Evolutionary conservation across 1,140 invertebrate species (phyloP).

Genomic region (Papilio xuthus): DNA sequence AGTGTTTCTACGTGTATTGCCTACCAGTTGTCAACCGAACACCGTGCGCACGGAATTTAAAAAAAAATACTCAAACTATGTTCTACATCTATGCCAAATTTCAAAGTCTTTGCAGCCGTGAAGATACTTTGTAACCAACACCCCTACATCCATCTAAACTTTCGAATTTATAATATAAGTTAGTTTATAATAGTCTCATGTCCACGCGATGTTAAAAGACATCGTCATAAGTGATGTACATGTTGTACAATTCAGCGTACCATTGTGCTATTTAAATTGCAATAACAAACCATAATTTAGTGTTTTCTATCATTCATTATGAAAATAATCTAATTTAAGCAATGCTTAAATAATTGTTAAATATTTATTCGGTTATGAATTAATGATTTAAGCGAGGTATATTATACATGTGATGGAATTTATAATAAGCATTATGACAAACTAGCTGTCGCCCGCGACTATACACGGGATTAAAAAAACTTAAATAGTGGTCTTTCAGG

Average conservation of each 20-base stretch:
- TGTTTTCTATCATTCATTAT: background rate
- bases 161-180: too few species aligned
- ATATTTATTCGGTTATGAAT: constrained; percentile 19
- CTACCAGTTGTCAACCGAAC: too few species aligned
- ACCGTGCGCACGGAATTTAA: too few species aligned
- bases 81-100: too few species aligned
- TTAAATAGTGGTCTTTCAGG: too few species aligned
- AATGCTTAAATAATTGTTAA: background rate
- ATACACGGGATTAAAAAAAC: too few species aligned
- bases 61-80: too few species aligned
- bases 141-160: too few species aligned
- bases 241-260: background rate
- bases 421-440: background rate
- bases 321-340: background rate
- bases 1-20: too few species aligned
- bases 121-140: too few species aligned
- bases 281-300: background rate
- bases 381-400: background rate
- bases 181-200: background rate
- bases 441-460: too few species aligned
- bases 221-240: background rate
- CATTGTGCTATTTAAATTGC: background rate
- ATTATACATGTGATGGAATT: background rate
- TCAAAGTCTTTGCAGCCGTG: too few species aligned
- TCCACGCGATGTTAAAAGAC: background rate